These are phyloP conservation scores for Colaptes auratus DNA, from an alignment of 2,113 vertebrate genomes.

Conservation along the genomic window DNA sequence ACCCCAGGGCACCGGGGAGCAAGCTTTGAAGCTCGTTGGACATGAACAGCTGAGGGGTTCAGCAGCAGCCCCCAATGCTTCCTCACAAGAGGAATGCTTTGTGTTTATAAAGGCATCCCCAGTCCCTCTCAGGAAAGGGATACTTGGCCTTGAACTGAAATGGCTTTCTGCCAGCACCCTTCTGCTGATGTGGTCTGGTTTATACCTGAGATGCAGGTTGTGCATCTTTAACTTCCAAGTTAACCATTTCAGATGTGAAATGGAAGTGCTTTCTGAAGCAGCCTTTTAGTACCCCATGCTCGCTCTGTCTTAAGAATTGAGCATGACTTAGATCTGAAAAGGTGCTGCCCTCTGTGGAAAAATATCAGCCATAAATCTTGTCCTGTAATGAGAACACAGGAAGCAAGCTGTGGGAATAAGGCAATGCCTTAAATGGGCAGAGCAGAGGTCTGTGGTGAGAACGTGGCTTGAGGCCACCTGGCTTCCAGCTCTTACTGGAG, in stretches of 20 bases:
- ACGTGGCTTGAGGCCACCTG: rapidly evolving
- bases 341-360: neutral
- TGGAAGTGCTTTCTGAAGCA: neutral
- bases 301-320: rapidly evolving
- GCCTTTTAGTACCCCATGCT: neutral
- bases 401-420: neutral
- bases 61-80: neutral
- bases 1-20: neutral
- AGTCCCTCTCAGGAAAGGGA: neutral
- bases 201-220: neutral
- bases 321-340: neutral
- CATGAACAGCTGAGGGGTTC: no score
- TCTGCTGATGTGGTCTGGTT: neutral
- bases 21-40: neutral
- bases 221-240: neutral
- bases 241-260: neutral
- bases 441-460: neutral
- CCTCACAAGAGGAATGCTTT: neutral
- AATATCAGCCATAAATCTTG: neutral
- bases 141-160: neutral
- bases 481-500: neutral
- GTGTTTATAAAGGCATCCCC: neutral
- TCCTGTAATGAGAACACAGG: neutral
- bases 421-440: neutral
- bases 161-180: neutral